phyloP scores from a whole-genome alignment of 2,888 invertebrate genomes.

The Nipponacmea schrenckii region DNA sequence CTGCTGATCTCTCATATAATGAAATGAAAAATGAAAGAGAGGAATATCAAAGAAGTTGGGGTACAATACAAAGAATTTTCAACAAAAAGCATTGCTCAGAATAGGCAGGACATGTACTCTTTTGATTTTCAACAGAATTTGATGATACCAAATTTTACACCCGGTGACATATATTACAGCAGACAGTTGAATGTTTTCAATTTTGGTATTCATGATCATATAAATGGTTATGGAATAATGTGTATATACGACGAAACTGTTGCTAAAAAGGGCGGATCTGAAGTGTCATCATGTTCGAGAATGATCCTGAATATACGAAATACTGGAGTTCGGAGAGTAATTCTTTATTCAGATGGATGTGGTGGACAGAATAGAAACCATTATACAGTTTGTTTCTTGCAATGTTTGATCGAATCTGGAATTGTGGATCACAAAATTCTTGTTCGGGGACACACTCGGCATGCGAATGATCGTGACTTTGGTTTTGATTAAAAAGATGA shows the following conservation, averaged over 20 bases:
- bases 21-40: not conserved
- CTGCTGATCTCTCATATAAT: not conserved
- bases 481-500: not conserved
- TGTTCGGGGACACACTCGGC: not conserved
- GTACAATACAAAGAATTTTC: not conserved
- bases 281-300: not conserved
- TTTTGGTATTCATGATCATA: slow-evolving; percentile 13
- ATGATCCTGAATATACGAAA: not conserved
- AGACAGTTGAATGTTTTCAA: slow-evolving; percentile 12
- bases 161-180: slow-evolving; percentile 15
- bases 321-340: not conserved
- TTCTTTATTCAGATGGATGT: not conserved
- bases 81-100: not conserved
- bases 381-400: not conserved
- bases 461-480: not conserved
- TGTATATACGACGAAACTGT: slow-evolving; percentile 10
- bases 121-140: slow-evolving; percentile 5
- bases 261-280: slow-evolving; percentile 10
- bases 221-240: slow-evolving; percentile 10
- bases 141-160: not conserved
- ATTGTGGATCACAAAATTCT: not conserved
- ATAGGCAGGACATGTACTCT: not conserved
- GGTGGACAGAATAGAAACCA: slow-evolving; percentile 3
- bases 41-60: not conserved
- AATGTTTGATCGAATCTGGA: not conserved